Evolutionary conservation across 2,113 vertebrate species (phyloP).

Genomic region (Cranoglanis bouderius): DNA sequence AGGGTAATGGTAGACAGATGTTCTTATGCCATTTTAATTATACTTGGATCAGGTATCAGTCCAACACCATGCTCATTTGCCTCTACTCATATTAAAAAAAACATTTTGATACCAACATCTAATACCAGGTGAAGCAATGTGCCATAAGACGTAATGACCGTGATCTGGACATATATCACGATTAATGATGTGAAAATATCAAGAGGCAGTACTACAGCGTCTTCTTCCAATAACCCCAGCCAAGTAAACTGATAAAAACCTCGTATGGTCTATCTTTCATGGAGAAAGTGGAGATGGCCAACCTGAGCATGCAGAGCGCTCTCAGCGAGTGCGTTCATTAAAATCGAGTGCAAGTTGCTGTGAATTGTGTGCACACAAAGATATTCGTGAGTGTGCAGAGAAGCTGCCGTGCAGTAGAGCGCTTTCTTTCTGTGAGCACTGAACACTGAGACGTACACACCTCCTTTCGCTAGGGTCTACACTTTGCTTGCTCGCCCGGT

Average conservation of each 20-base stretch:
- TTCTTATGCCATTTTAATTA: not conserved
- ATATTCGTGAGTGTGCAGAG: not conserved
- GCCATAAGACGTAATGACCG: not conserved
- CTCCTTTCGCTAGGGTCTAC: too few relatives aligned
- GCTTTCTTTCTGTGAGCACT: not conserved
- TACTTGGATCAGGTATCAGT: not conserved
- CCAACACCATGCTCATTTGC: too few relatives aligned
- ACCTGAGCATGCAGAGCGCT: too few relatives aligned
- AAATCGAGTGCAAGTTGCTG: not conserved
- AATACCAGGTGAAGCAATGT: not conserved
- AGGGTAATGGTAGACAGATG: too few relatives aligned
- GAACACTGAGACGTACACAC: too few relatives aligned
- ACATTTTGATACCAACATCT: not conserved
- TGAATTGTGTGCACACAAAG: not conserved
- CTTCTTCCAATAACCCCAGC: not conserved
- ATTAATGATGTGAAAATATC: not conserved
- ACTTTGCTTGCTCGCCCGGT: too few relatives aligned
- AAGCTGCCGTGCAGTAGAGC: not conserved
- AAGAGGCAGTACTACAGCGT: not conserved
- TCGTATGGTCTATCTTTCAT: too few relatives aligned
- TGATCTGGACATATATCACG: not conserved
- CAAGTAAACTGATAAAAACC: not conserved
- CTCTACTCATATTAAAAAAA: too few relatives aligned
- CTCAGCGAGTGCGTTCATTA: not conserved
- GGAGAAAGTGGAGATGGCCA: too few relatives aligned